Conservation (phyloP, 2,113 vertebrate species). For the Notiomystis cincta region DNA sequence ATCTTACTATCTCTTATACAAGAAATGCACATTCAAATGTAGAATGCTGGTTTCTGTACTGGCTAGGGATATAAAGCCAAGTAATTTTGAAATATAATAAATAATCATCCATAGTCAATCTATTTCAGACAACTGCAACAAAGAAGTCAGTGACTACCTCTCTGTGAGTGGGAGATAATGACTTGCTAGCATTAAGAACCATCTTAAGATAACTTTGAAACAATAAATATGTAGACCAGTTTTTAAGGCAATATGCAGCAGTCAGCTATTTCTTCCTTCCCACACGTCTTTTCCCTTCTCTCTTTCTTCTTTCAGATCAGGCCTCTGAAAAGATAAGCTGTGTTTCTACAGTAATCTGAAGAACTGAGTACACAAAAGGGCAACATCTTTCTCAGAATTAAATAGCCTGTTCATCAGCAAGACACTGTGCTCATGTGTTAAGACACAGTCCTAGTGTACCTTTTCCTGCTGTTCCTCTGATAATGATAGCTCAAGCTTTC, state of each 20-base stretch:
- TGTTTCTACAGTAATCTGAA: not conserved
- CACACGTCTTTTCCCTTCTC: not conserved
- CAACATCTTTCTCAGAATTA: not conserved
- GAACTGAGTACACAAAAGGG: not conserved
- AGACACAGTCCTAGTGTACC: not conserved
- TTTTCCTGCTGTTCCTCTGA: not conserved
- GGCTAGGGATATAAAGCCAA: not conserved
- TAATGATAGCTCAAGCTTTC: not conserved
- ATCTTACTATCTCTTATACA: not conserved
- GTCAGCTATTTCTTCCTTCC: not conserved
- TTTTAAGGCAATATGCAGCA: not conserved
- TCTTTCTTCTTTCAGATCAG: not conserved
- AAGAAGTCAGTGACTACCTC: not conserved
- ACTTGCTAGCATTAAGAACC: not conserved
- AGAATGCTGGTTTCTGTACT: not conserved
- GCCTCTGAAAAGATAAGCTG: not conserved
- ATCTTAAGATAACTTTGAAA: not conserved
- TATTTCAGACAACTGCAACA: not conserved
- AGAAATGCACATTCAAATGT: not conserved
- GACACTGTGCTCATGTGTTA: not conserved
- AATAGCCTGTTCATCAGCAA: not conserved
- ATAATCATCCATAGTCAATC: not conserved
- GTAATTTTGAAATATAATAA: not conserved
- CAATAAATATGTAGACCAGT: not conserved
- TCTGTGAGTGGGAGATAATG: not conserved